These are phyloP conservation scores for Mormyrops attenuatus DNA, from an alignment of 2,797 vertebrate species.

Conservation along the genomic window DNA sequence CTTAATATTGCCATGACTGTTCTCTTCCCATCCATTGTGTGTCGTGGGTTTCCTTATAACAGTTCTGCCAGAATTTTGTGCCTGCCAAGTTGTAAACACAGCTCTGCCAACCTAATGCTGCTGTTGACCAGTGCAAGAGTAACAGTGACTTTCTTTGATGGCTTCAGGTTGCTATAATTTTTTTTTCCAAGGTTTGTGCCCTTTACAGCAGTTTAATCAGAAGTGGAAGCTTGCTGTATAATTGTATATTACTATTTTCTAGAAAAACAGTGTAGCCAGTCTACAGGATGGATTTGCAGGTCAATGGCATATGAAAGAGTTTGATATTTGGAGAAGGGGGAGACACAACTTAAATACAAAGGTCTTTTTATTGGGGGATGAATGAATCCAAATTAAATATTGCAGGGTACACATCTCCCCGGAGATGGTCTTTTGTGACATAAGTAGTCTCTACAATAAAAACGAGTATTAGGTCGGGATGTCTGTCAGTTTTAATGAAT, in stretches of 20 bases:
- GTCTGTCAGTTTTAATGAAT: background rate
- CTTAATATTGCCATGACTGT: background rate
- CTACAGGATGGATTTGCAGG: background rate
- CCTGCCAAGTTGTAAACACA: background rate
- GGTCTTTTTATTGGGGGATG: background rate
- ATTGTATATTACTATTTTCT: background rate
- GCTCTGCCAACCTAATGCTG: background rate
- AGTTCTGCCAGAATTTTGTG: background rate
- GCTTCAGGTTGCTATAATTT: background rate
- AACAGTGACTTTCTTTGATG: background rate
- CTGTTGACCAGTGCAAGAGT: background rate
- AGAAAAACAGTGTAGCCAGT: background rate
- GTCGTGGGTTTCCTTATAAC: background rate
- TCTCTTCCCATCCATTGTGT: background rate
- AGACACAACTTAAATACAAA: background rate
- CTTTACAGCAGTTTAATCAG: background rate
- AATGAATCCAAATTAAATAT: background rate
- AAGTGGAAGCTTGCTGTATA: background rate
- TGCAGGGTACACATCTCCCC: background rate
- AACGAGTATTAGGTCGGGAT: background rate
- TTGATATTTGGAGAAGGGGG: background rate
- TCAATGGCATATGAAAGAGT: background rate
- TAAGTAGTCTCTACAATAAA: background rate
- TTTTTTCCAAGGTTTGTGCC: background rate
- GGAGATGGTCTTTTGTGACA: background rate